phyloP scores from a whole-genome alignment of 2,797 vertebrate genomes.

The Sparidentex hasta region DNA sequence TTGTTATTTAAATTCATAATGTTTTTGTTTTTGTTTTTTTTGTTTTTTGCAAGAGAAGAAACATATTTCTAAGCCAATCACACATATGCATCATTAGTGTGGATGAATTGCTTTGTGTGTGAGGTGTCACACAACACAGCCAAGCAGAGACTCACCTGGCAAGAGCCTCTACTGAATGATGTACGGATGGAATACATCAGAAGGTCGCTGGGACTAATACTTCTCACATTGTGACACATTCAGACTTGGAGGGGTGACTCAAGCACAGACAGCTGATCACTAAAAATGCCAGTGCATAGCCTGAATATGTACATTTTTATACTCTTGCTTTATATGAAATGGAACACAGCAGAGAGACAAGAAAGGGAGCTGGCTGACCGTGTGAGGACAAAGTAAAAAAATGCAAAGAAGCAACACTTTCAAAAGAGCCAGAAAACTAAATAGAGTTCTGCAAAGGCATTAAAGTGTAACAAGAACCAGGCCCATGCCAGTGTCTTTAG shows the following conservation, averaged over 20 bases:
- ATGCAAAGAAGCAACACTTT: neutral
- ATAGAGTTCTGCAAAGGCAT: neutral
- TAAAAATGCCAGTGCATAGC: conserved; percentile 71
- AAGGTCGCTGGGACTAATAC: neutral
- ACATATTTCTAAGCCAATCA: conserved; percentile 22
- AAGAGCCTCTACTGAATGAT: conserved; percentile 20
- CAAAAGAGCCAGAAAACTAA: neutral
- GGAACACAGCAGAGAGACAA: conserved; percentile 1
- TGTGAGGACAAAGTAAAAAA: neutral
- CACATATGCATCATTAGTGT: conserved; percentile 10
- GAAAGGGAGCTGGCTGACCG: neutral
- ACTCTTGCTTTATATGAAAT: conserved; percentile 19
- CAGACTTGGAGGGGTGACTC: conserved; percentile 39
- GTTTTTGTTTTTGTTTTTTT: conserved; percentile 4
- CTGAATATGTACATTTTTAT: conserved; percentile 60
- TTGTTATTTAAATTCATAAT: conserved; percentile 7
- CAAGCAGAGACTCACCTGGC: conserved; percentile 52
- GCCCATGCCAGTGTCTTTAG: neutral
- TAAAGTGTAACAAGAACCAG: neutral
- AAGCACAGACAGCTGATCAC: conserved; percentile 35
- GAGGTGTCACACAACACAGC: conserved; percentile 57
- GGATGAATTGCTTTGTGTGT: conserved; percentile 38
- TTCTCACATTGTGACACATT: conserved; percentile 35
- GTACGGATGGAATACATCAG: conserved; percentile 2
- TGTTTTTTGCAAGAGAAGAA: conserved; percentile 1